Evolutionary conservation across 1,140 invertebrate genomes (phyloP), one percentile per base, ranked within the genome.

Genomic region (Ostrea edulis): DNA sequence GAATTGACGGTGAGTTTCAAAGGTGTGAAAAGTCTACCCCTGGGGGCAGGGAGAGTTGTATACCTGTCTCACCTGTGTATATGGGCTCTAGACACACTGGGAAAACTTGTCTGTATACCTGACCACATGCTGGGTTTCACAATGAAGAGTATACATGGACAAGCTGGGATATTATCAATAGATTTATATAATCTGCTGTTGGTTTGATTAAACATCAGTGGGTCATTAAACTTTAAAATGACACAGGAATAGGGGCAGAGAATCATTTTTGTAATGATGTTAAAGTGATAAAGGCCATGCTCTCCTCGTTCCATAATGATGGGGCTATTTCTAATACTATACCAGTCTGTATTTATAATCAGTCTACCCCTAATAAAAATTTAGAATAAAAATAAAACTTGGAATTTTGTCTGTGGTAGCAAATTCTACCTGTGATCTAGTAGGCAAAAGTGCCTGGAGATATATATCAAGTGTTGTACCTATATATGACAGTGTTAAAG

Each of bases 1-100:
- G 97, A 98, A 92, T 96, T 99, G 86, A 97, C 97, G 96, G 98
- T 99, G 96, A 97, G 82, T 87, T 53, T 65, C 25, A n/a, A 22
- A 62, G 82, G 53, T 83, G 53, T 53, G 53, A 52, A 35, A 83
- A 14, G 4, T 83, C 22, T 44, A 52, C 82, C 53, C 82, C 82
- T 22, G 44, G 51, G 81, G 71, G 52, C 29, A 54, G 53, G 82
- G 82, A 29, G 11, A 83, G 44, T 51, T 51, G 17, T 22, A 1
- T 54, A 53, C 44, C 44, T 53, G 44, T 83, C 53, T 51, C 44
- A 53, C 53, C n/a, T 82, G 81, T 11, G 81, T 52, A 25, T 81
- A 25, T 81, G 71, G 35, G 71, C n/a, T 35, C 29, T 14, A 71
- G 68, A 71, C 68, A 71, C 68, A 22, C 29, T 25, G 68, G 29